Base-by-base conservation (phyloP, 2,113 vertebrate genomes). In the Condylura cristata region DNA sequence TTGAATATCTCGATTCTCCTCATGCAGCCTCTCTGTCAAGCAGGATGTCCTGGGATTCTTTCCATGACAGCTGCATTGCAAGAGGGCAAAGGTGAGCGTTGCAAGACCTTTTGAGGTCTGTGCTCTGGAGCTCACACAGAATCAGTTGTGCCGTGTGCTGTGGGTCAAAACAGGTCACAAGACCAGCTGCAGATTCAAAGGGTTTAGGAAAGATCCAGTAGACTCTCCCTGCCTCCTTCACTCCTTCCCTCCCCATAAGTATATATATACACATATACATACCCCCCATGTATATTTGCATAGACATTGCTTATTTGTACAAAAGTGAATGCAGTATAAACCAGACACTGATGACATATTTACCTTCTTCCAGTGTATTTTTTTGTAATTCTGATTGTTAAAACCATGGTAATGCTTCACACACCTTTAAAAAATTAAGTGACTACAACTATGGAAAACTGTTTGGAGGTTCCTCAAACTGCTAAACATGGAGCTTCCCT, bases 341-440 rank as follows among this genome's bases (percentile, higher is more conserved):
- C 34, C 37, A 66, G 94, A 89, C 66, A 80, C 4, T n/a, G 74
- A 89, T 80, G 86, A 58, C 46, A 78, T 74, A 79, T n/a, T 85
- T 58, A 58, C 56, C n/a, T 61, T 81, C 44, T 87, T 51, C 58
- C 39, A 76, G 46, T 71, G 48, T n/a, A 80, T 39, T 7, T 90
- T 90, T 76, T 82, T 82, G 51, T 51, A 89, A 58, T 82, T 90
- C 68, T 87, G 18, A 87, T 4, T 56, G 68, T 86, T 90, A 90
- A 60, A 90, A 70, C 13, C 30, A 71, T 53, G 53, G 20, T 84
- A 53, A 76, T 93, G 68, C 85, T 90, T 76, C 51, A 86, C 10
- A 61, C 60, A 24, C 44, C n/a, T 48, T 17, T n/a, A 83, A 48
- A 82, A 24, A 78, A 53, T 66, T 68, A 70, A 72, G 18, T 75